Conservation (phyloP, 2,888 invertebrate genomes). For the Aphelenchoides bicaudatus region DNA sequence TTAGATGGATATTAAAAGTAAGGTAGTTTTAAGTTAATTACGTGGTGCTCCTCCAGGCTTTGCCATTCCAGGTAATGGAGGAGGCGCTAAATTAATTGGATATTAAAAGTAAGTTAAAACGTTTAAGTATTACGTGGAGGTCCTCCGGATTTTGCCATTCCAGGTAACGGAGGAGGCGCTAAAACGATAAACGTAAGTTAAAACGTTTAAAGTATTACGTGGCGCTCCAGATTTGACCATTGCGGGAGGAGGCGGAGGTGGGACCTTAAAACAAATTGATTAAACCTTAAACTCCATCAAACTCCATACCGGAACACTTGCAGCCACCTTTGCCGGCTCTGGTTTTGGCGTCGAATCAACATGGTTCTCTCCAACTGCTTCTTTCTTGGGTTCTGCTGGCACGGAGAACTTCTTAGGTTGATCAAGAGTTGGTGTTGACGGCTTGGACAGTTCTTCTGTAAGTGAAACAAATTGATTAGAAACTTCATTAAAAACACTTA, state of each 20-base stretch:
- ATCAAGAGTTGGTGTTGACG: no score
- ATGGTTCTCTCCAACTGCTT: no score
- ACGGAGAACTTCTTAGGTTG: no score
- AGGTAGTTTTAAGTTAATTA: no score
- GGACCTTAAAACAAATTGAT: conserved; percentile 19
- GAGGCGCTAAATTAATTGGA: no score
- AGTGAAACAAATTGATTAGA: conserved; percentile 5
- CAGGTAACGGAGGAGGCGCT: conserved; percentile 31
- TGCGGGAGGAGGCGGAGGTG: conserved; percentile 31
- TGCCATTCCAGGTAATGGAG: conserved; percentile 45
- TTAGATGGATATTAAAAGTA: no score
- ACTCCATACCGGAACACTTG: no score
- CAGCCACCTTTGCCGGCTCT: conserved; percentile 21
- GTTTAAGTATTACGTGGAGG: no score
- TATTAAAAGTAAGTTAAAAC: no score
- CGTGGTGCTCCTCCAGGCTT: conserved; percentile 17
- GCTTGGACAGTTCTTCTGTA: conserved; percentile 3
- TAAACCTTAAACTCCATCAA: no score
- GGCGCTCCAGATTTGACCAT: not conserved
- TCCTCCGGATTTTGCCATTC: conserved; percentile 14
- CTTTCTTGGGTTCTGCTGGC: no score
- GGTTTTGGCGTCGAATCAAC: conserved; percentile 2
- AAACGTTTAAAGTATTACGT: no score
- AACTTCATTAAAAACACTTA: conserved; percentile 14
- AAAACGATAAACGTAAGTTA: conserved; percentile 32